Evolutionary conservation across 2,113 vertebrate genomes (phyloP), one percentile per base, ranked within the genome.

Genomic region (Triplophysa rosa): DNA sequence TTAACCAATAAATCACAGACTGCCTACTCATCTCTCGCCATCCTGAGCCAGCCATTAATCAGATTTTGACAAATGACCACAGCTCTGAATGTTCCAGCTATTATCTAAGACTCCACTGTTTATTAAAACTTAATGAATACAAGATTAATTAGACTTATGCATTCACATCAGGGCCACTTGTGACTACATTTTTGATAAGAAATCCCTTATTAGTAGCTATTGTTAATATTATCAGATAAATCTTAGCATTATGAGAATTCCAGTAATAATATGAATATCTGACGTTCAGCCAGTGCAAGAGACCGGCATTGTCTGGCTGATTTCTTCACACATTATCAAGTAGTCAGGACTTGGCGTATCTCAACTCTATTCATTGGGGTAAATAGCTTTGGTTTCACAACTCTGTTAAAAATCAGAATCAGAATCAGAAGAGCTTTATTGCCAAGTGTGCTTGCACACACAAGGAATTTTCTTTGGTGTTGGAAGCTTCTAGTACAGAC

Each of bases 21-120:
- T 67, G 47, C 74, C 40, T 72, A 64, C 83, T 84, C 83, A 78
- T 84, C 69, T 78, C 56, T 84, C 66, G 67, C 33, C 45, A 69
- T 66, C 68, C 56, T 47, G 56, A 70, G 79, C 74, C 19, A 56
- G 64, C 54, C 58, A 81, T 84, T 77, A 74, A 66, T 78, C 75
- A 58, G 56, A 40, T 49, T 24, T 45, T 81, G 83, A 84, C 68
- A 69, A 74, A 80, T 80, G 78, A 79, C 63, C 68, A 64, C 54
- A 47, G 79, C 61, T 65, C 72, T 72, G 64, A 78, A 77, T 67
- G 49, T n/a, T 68, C 74, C 68, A 47, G 74, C 56, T 70, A 16
- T 40, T 69, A 62, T 79, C 42, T 47, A 52, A 65, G 68, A 72
- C 19, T 63, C 29, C 26, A 42, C 59, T 23, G 16, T 69, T 71